phyloP scores from a whole-genome alignment of 2,113 vertebrate species.

The Pterocles burchelli region DNA sequence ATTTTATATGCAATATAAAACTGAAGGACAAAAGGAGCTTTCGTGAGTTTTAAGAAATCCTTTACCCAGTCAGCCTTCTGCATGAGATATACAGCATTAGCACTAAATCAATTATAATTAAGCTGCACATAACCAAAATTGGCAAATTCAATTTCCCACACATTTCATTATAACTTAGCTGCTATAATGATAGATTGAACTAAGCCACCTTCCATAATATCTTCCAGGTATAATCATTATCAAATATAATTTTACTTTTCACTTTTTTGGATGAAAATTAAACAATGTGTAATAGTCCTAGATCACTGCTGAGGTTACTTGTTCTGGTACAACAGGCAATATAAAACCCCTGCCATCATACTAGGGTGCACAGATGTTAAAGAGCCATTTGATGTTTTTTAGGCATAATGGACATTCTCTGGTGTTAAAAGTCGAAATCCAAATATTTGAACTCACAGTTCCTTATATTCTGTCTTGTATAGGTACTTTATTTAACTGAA shows the following conservation, averaged over 20 bases:
- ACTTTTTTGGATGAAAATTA: background rate
- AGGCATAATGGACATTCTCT: background rate
- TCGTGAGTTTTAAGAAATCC: background rate
- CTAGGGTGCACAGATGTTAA: background rate
- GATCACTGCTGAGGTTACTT: background rate
- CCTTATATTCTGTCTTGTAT: background rate
- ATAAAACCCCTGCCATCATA: background rate
- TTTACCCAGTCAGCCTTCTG: background rate
- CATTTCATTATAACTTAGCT: background rate
- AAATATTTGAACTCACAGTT: background rate
- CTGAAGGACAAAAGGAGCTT: background rate
- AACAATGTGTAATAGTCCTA: background rate
- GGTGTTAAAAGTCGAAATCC: background rate
- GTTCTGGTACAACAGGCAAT: background rate
- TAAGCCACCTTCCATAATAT: background rate
- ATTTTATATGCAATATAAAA: background rate
- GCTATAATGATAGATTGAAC: background rate
- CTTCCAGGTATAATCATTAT: background rate
- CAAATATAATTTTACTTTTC: background rate
- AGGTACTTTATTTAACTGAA: background rate
- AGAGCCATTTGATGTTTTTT: background rate
- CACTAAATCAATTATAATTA: slow-evolving; percentile 49
- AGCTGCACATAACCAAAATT: background rate
- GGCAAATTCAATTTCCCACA: slow-evolving; percentile 22
- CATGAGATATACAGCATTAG: background rate